Evolutionary conservation across 2,797 vertebrate species (phyloP), one percentile per base, ranked within the genome.

Genomic region (Microtus obscurus): DNA sequence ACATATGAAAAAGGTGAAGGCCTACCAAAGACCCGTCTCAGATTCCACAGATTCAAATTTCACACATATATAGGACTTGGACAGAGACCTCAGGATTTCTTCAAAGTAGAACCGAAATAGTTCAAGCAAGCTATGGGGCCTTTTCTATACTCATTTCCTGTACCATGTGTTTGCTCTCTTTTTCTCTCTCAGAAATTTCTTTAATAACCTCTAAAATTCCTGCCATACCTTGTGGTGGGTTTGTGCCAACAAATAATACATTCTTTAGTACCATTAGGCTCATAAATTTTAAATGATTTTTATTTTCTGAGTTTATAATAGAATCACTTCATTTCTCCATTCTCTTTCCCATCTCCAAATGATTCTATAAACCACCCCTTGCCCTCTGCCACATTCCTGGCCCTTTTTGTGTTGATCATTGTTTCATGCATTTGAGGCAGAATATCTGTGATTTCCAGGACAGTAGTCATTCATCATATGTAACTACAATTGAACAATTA

Each of bases 341-440:
- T 45, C 25, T 7, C 2, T 83, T 65, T 45, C 10, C 27, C 7
- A 0, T 34, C 16, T 45, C 40, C 27, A 45, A 21, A 83, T 10
- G 31, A 65, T 65, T 0, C 16, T 29, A 65, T 8, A 31, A 29
- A 45, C 16, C 27, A 34, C 16, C 12, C 43, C 1, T 65, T 85
- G 9, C 29, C 51, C 31, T 86, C 16, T 65, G 11, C 21, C 16
- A 65, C 10, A 45, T 45, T 7, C 59, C 34, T 34, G 40, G 27
- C 1, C 5, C 2, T 5, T 45, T 63, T 45, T 13, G 21, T 29
- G 6, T 17, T 83, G 27, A 45, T 45, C 3, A 7, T 27, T 37
- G 13, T 17, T 37, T 53, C 45, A 71, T 27, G 8, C 0, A 11
- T 27, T 19, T 1, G 31, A 25, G 31, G 1, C 16, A 5, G n/a